These are phyloP conservation scores for Pharmacophagus antenor DNA, from an alignment of 2,888 invertebrate species.

Conservation along the genomic window DNA sequence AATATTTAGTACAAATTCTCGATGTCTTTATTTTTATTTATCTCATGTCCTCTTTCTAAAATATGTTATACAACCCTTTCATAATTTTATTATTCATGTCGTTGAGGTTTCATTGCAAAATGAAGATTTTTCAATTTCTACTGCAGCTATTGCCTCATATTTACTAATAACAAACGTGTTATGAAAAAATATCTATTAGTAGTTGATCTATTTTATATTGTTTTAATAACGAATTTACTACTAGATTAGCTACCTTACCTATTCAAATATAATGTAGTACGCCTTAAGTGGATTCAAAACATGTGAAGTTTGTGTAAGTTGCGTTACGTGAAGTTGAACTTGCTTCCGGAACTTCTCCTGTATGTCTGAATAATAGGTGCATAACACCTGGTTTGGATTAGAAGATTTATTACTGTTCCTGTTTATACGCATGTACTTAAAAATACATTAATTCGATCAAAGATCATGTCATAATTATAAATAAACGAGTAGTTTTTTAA, in stretches of 20 bases:
- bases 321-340: background rate
- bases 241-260: too few relatives aligned
- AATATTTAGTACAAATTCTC: constrained; percentile 13
- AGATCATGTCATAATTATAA: too few relatives aligned
- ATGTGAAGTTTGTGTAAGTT: too few relatives aligned
- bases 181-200: too few relatives aligned
- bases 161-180: background rate
- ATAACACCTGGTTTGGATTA: background rate
- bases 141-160: background rate
- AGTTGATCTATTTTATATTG: too few relatives aligned
- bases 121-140: background rate
- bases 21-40: constrained; percentile 9
- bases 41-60: background rate
- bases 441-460: too few relatives aligned
- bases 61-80: background rate
- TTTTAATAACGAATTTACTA: too few relatives aligned
- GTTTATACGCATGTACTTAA: background rate
- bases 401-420: background rate
- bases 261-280: background rate
- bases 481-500: too few relatives aligned
- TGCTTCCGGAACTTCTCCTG: background rate
- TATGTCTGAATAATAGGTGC: background rate
- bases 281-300: too few relatives aligned
- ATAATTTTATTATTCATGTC: too few relatives aligned
- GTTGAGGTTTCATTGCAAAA: background rate